Evolutionary conservation across 2,797 vertebrate species (phyloP).

Genomic region (Lepilemur septentrionalis): DNA sequence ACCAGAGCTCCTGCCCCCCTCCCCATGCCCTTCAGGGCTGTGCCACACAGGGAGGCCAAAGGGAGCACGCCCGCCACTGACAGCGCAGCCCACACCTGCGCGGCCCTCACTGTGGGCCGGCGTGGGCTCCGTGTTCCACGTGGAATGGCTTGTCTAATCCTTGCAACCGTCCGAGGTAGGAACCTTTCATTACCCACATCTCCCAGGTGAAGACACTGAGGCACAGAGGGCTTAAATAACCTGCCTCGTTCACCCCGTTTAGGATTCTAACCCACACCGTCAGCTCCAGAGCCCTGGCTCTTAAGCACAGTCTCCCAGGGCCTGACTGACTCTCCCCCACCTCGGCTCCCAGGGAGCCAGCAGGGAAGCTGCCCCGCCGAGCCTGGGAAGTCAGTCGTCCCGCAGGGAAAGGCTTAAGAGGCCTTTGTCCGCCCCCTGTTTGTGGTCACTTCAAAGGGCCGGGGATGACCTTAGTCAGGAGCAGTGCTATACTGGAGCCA

Average conservation of each 20-base stretch:
- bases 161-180: not conserved
- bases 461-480: not conserved
- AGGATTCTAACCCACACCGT: not conserved
- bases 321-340: not conserved
- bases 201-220: not conserved
- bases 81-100: accelerated
- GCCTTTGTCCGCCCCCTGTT: not conserved
- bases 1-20: not conserved
- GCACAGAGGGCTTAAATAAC: not conserved
- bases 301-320: not conserved
- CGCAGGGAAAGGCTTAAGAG: not conserved
- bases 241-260: not conserved
- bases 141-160: not conserved
- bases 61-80: accelerated
- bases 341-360: not conserved
- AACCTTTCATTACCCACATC: not conserved
- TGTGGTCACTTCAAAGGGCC: not conserved
- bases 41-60: not conserved
- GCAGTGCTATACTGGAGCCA: not conserved
- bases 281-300: not conserved
- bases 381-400: not conserved
- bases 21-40: not conserved
- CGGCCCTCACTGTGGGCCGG: not conserved
- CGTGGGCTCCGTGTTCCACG: not conserved
- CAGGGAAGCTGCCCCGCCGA: not conserved